Base-by-base conservation (phyloP, 2,113 vertebrate species). In the Sceloporus tristichus region DNA sequence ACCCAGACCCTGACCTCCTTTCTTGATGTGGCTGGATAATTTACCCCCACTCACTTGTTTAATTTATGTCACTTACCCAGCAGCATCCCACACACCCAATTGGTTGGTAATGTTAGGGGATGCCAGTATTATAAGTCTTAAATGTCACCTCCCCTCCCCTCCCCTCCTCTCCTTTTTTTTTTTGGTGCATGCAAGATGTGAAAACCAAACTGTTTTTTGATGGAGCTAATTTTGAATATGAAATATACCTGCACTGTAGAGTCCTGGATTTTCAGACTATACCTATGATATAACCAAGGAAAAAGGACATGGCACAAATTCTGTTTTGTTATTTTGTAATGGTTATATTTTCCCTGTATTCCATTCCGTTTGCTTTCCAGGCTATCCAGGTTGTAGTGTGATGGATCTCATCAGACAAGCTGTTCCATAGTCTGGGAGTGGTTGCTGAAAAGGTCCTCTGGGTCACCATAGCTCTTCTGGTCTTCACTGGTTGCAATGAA, bases 21-120 rank as follows among this genome's bases (percentile, higher is more conserved):
- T 90, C 85, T 86, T 91, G 78, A 87, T 89, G 48, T 90, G 34
- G 62, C 77, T 92, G 56, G 82, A 90, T 90, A 93, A 91, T 94
- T 94, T 91, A 82, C 82, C 87, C 9, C 86, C 66, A 92, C 90
- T 84, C 42, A 11, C 90, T 94, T 93, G 71, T 90, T 93, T 90
- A 93, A 91, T 92, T 77, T 89, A 84, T 85, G 54, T 29, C 88
- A 94, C 70, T 93, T 91, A 88, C 84, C 90, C 82, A 94, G 91
- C 87, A 94, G 90, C 85, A 80, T 81, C 89, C 18, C 0, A 0
- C 48, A 19, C 88, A 76, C 40, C 87, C 76, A 93, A 92, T 79
- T 76, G 56, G 42, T 66, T 74, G 85, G 48, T 84, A 84, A 34
- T 68, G 82, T 38, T 84, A 79, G 90, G 76, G 8, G 42, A 0